A percentile compares a stretch with the other conserved stretches of the same genome.
Conservation (phyloP, 2,888 invertebrate species). For the Lordiphosa fenestrarum region DNA sequence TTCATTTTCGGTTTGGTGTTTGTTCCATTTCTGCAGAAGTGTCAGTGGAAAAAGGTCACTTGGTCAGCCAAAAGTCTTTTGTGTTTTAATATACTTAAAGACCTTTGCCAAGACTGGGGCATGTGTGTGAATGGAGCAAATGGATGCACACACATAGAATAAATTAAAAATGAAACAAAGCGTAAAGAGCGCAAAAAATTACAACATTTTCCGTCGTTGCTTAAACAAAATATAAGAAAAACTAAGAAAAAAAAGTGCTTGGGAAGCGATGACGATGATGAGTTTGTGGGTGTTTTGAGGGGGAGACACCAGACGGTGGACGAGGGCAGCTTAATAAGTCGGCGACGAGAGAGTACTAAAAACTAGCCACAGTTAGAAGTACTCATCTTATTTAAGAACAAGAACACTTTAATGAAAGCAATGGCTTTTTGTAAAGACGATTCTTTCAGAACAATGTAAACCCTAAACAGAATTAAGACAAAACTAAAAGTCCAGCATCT, state of each 20-base stretch:
- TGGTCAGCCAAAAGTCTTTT: slow-evolving; percentile 64
- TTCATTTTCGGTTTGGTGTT: slow-evolving; percentile 25
- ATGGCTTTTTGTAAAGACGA: too few species aligned
- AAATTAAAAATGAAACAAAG: slow-evolving; percentile 77
- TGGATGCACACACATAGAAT: slow-evolving; percentile 64
- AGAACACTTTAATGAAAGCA: too few species aligned
- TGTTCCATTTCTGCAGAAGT: slow-evolving; percentile 62
- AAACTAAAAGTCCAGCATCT: too few species aligned
- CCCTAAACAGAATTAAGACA: too few species aligned
- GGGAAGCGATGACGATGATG: slow-evolving; percentile 35
- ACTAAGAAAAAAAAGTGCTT: slow-evolving; percentile 35
- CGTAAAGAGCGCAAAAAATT: slow-evolving; percentile 67
- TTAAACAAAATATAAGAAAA: slow-evolving; percentile 42
- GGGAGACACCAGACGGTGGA: too few species aligned
- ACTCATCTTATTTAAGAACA: too few species aligned
- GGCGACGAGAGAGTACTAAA: too few species aligned
- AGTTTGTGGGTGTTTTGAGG: too few species aligned
- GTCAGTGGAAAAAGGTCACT: slow-evolving; percentile 71
- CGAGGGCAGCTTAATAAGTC: too few species aligned
- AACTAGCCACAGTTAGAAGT: too few species aligned
- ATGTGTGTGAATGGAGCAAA: slow-evolving; percentile 46
- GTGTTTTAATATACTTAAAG: slow-evolving; percentile 58
- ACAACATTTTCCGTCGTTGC: slow-evolving; percentile 74
- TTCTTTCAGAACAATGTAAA: too few species aligned
- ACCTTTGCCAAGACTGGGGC: slow-evolving; percentile 54